Evolutionary conservation across 2,888 invertebrate species (phyloP), one percentile per base, ranked within the genome.

Genomic region (Acronicta leporina): DNA sequence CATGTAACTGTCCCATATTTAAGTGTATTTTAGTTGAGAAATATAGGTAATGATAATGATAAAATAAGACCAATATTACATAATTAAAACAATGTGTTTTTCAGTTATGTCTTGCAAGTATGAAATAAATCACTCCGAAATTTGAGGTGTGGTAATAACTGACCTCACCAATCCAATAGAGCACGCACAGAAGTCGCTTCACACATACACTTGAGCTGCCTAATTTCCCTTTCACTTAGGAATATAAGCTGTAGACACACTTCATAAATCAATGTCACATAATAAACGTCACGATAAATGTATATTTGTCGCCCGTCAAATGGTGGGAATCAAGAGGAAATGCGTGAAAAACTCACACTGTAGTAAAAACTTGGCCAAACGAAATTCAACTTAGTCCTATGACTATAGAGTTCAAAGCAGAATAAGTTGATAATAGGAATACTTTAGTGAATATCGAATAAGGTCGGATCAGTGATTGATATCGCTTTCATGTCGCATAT

Each of bases 271-370:
- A 82, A 78, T 68, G 84, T 83, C 84, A 76, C 76, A 72, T 81
- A 83, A 87, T 87, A 84, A 86, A 85, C 80, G 87, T 85, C 87
- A 76, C 81, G 79, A 82, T 84, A 79, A 85, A 84, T 83, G 82
- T 85, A 74, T 85, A 86, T 87, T 86, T 86, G 85, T 86, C 84
- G 82, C 77, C 69, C 82, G 79, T 84, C 83, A 83, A 79, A 80
- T 78, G 78, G 56, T 67, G 68, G 53, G 70, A 75, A 82, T 74
- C 72, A 70, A 55, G 54, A 61, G 66, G 60, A 75, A 78, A 75
- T 69, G 72, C 68, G 64, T 63, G 67, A 67, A 77, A 81, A 78
- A 69, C 63, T 60, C 56, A 73, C 63, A 66, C 49, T 46, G 54
- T 50, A 16, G 44, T 27, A 44, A 44, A 51, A n/a, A 25, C 10